Evolutionary conservation across 2,113 vertebrate genomes (phyloP), one percentile per base, ranked within the genome.

Genomic region (Mirounga angustirostris): DNA sequence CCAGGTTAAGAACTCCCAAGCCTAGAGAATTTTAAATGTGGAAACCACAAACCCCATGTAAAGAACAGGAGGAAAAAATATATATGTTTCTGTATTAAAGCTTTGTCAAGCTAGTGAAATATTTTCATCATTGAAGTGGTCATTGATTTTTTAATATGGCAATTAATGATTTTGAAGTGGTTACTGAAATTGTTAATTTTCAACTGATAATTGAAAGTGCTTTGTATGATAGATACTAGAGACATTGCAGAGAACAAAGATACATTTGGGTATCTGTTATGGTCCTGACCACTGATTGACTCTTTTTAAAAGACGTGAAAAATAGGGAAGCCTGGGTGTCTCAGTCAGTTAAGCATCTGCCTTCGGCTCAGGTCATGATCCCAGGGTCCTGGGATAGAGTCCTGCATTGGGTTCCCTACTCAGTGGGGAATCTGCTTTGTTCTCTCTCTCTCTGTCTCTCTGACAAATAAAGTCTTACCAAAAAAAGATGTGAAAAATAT

Each of bases 61-160:
- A 36, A 52, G 5, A 90, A 33, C 6, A 83, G 50, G 58, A 81
- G 22, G 67, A 52, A 95, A 88, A 88, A 36, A 65, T 58, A 91
- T 63, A 4, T 73, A 4, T 4, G 11, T 63, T 63, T 89, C 69
- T 73, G 4, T 65, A 56, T 28, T 92, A 97, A 83, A 22, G 63
- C 43, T 94, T 92, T 90, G 69, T 81, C 33, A 80, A 90, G 14
- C 11, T 11, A 28, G 61, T 91, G 67, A 94, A 92, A 65, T 81
- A 80, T 40, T 95, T 96, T 87, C 79, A 71, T 81, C 89, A 56
- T 67, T 79, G 69, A 96, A 92, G 82, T 46, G 13, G 14, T 33
- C 26, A 52, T 30, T 79, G 76, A 79, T 52, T 79, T 76, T 46
- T 76, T n/a, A 46, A 76, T 46, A 76, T 46, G 73, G 14, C 40